Conservation (phyloP, 2,888 invertebrate genomes). For the Cancer borealis region DNA sequence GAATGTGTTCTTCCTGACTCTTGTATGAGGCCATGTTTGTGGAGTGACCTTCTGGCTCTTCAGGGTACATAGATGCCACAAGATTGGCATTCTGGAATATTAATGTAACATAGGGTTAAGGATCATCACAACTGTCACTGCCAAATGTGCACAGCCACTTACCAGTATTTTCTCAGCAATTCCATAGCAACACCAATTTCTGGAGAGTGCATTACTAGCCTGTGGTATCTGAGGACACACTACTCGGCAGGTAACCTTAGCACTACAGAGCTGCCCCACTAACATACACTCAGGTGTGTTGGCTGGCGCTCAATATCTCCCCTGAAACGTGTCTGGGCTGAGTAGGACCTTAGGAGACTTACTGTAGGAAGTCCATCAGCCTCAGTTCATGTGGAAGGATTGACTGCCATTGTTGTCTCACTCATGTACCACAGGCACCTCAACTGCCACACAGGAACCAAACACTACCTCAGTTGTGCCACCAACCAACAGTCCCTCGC, state of each 20-base stretch:
- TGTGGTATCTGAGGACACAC: slow-evolving; percentile 56
- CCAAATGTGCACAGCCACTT: slow-evolving; percentile 72
- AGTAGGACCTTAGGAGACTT: slow-evolving; percentile 38
- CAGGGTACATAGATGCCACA: slow-evolving; percentile 48
- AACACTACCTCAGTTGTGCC: slow-evolving; percentile 75
- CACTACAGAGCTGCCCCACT: background rate
- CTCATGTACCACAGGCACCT: slow-evolving; percentile 59
- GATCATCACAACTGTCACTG: slow-evolving; percentile 68
- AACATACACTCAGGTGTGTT: background rate
- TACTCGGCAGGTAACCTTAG: background rate
- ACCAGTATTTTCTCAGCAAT: slow-evolving; percentile 72
- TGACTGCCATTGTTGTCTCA: background rate
- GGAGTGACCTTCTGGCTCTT: slow-evolving; percentile 51
- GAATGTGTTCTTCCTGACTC: slow-evolving; percentile 22
- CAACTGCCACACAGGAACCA: slow-evolving; percentile 74
- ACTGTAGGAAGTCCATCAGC: slow-evolving; percentile 32
- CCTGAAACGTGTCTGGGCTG: slow-evolving; percentile 14
- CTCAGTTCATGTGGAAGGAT: background rate
- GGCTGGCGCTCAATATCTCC: background rate
- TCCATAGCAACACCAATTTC: slow-evolving; percentile 67
- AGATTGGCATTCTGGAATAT: slow-evolving; percentile 36
- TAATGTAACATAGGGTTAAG: slow-evolving; percentile 59
- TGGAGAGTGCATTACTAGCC: slow-evolving; percentile 68
- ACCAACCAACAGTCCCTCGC: slow-evolving; percentile 73
- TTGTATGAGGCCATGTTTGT: slow-evolving; percentile 35